Evolutionary conservation across 2,113 vertebrate genomes (phyloP).

Genomic region (Ascaphus truei): DNA sequence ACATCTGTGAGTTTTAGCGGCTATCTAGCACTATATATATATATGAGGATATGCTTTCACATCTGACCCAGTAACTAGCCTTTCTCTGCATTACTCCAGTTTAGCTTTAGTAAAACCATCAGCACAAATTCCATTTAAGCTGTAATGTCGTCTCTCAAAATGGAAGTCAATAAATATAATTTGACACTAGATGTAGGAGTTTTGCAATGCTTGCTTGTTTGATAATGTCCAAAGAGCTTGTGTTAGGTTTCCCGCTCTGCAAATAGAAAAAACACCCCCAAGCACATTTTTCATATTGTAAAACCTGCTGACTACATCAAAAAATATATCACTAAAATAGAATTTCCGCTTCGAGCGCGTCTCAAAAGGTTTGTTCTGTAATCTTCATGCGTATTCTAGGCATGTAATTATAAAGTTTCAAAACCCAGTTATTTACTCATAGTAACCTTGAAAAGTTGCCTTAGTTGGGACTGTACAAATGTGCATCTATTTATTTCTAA

Average conservation of each 20-base stretch:
- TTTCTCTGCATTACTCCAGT: not conserved
- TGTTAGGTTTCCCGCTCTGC: slow-evolving; percentile 17
- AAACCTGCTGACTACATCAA: slow-evolving; percentile 26
- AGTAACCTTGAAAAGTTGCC: not conserved
- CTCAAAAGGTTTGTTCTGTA: not conserved
- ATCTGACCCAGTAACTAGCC: not conserved
- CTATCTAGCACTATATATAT: no score
- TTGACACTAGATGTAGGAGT: slow-evolving; percentile 12
- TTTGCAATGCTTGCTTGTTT: slow-evolving; percentile 32
- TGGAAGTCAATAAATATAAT: slow-evolving; percentile 24
- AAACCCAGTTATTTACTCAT: not conserved
- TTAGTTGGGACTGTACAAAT: not conserved
- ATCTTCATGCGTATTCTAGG: not conserved
- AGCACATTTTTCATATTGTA: slow-evolving; percentile 34
- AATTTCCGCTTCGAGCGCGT: not conserved
- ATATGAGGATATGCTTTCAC: not conserved
- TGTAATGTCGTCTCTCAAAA: not conserved
- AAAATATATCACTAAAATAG: slow-evolving; percentile 24
- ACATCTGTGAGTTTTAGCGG: not conserved
- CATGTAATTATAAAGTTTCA: not conserved
- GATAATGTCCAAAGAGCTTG: slow-evolving; percentile 34
- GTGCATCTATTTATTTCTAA: not conserved
- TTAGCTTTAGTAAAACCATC: not conserved
- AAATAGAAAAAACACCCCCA: slow-evolving; percentile 33
- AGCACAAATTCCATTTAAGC: slow-evolving; percentile 13